A percentile compares a stretch with the other conserved stretches of the same genome.
phyloP scores from a whole-genome alignment of 2,113 vertebrate species.

The Ondatra zibethicus region DNA sequence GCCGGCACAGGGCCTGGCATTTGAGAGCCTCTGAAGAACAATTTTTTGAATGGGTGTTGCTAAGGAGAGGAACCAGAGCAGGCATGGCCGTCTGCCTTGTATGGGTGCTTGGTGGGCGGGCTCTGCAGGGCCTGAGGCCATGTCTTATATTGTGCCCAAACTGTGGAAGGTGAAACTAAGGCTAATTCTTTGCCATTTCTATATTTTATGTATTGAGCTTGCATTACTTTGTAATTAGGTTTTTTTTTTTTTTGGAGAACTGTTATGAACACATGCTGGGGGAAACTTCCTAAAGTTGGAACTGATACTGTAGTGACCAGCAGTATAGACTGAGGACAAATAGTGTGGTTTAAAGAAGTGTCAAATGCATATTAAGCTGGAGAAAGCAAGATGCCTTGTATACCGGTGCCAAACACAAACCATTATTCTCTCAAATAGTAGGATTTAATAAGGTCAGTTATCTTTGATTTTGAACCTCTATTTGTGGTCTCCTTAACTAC shows the following conservation, averaged over 20 bases:
- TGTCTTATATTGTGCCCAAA: neutral
- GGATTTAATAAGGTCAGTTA: neutral
- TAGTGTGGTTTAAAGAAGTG: neutral
- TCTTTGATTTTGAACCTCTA: neutral
- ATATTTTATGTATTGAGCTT: neutral
- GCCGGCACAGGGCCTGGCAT: neutral
- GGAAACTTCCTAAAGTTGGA: neutral
- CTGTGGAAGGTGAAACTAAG: neutral
- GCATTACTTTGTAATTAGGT: neutral
- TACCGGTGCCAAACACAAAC: neutral
- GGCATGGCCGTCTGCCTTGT: neutral
- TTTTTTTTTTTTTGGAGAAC: neutral
- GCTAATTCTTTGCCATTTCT: neutral
- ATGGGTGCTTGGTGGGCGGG: fast-evolving
- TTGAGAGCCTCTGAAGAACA: neutral
- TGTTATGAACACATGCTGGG: neutral
- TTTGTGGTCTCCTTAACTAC: neutral
- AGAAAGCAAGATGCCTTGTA: neutral
- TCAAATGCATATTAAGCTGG: neutral
- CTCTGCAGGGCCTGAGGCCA: neutral
- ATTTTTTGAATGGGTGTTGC: neutral
- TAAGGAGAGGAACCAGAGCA: neutral
- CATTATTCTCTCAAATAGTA: neutral
- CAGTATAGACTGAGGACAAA: neutral
- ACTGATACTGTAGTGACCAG: neutral